Base-by-base conservation (phyloP, 2,888 invertebrate genomes). In the Caenorhabditis japonica region DNA sequence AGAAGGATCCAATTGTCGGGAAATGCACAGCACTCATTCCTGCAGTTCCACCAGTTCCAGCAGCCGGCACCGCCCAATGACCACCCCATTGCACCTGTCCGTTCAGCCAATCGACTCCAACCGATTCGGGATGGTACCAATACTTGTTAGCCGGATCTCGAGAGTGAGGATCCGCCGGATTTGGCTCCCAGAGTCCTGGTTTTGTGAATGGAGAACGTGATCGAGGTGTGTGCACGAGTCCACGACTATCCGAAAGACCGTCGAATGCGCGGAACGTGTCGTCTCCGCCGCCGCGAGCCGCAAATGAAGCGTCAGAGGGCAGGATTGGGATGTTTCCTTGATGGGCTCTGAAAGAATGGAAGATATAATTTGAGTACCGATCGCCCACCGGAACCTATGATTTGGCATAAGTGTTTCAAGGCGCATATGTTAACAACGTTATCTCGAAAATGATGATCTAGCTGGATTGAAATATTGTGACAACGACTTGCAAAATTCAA, bases 131-230 rank as follows among this genome's bases (percentile, higher is more conserved):
- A 51, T 66, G 71, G 58, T 83, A 83, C 43, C 73, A 83, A 59
- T 73, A 83, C 44, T 83, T 83, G 56, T 83, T 83, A 12, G 83
- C 80, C 39, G 80, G 80, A 41, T 83, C 83, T 66, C 83, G 52
- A 53, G 79, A 80, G 53, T 83, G 83, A 12, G 83, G 83, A 64
- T 83, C 73, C 21, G 80, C 83, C 4, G 83, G 83, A 60, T 83
- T 83, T 13, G 83, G 77, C 60, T 83, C 81, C 83, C 83, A 83
- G 17, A 83, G 74, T 47, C 81, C 81, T 56, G 66, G 82, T 52
- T 82, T 82, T 2, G 82, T 76, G 78, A 79, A 82, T 8, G 82
- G 82, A 19, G 70, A 70, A n/a, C 80, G 69, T 49, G 73, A 74
- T 5, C 75, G 59, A 10, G 79, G 78, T 4, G 77, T 64, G 51